Conservation (phyloP, 1,140 invertebrate species). For the Papilio glaucus region DNA sequence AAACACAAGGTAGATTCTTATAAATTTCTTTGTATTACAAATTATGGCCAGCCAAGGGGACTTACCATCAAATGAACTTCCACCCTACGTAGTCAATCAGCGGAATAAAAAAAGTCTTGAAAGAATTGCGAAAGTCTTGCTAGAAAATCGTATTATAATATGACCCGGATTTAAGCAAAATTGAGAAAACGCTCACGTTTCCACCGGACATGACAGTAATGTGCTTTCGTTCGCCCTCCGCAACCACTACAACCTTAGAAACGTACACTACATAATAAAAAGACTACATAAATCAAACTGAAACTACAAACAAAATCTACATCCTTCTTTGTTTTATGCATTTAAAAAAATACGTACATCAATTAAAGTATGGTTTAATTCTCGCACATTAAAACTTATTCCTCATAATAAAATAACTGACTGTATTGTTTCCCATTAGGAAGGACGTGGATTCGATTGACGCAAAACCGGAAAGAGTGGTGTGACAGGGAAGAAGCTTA, state of each 20-base stretch:
- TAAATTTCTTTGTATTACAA: too few relatives aligned
- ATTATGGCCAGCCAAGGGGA: too few relatives aligned
- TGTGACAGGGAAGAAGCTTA: too few relatives aligned
- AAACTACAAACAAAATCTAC: neutral
- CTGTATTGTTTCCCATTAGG: too few relatives aligned
- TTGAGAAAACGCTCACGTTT: neutral
- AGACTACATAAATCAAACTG: neutral
- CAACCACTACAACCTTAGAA: slow-evolving; percentile 5
- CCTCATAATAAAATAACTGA: too few relatives aligned
- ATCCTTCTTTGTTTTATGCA: neutral
- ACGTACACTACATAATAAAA: slow-evolving; percentile 15
- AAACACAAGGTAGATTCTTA: too few relatives aligned
- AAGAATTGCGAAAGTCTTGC: neutral
- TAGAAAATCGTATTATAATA: neutral
- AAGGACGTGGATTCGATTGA: too few relatives aligned
- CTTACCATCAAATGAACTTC: too few relatives aligned
- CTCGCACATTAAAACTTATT: too few relatives aligned
- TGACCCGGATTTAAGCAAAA: neutral
- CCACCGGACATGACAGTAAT: slow-evolving; percentile 19
- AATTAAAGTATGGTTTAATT: too few relatives aligned
- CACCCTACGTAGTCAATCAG: neutral
- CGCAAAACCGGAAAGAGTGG: too few relatives aligned
- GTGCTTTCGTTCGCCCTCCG: slow-evolving; percentile 19
- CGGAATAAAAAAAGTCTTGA: neutral
- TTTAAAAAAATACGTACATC: neutral